These are phyloP conservation scores for Corythornis leucogaster DNA, from an alignment of 2,797 vertebrate genomes.

Conservation along the genomic window DNA sequence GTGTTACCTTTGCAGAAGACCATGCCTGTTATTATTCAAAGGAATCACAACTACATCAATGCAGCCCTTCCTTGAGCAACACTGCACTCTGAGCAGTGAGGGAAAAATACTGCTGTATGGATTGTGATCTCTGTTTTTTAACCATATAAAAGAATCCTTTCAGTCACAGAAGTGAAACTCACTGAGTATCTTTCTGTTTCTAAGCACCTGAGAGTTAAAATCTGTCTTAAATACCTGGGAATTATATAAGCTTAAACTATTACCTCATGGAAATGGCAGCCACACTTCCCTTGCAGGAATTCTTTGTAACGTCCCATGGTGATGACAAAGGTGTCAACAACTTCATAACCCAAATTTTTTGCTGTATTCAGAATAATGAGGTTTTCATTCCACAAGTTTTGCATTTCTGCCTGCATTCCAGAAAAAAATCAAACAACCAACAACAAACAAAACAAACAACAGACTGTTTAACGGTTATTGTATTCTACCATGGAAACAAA, in stretches of 20 bases:
- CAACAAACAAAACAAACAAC: too few relatives aligned
- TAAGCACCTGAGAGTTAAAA: neutral
- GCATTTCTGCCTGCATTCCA: slow-evolving; percentile 84
- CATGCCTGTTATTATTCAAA: neutral
- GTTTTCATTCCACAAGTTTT: slow-evolving; percentile 87
- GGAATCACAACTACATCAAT: neutral
- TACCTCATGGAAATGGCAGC: slow-evolving; percentile 98
- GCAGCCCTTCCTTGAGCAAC: neutral
- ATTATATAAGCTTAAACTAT: neutral
- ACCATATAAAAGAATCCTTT: neutral
- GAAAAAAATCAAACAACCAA: neutral
- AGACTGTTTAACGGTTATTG: neutral
- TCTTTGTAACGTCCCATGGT: slow-evolving; percentile 96
- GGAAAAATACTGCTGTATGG: fast-evolving
- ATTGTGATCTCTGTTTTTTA: neutral
- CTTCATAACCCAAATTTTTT: slow-evolving; percentile 88
- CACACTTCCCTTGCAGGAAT: slow-evolving; percentile 93
- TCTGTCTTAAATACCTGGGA: neutral
- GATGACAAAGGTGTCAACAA: slow-evolving; percentile 91
- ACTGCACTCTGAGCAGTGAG: fast-evolving
- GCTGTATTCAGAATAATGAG: slow-evolving; percentile 85
- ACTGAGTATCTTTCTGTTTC: neutral
- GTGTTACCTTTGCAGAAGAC: neutral
- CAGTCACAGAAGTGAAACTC: neutral
- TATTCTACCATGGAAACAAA: neutral